Percentiles rank a stretch among this genome's conserved stretches.
Conservation (phyloP, 2,797 vertebrate species). For the Sarcoramphus papa region DNA sequence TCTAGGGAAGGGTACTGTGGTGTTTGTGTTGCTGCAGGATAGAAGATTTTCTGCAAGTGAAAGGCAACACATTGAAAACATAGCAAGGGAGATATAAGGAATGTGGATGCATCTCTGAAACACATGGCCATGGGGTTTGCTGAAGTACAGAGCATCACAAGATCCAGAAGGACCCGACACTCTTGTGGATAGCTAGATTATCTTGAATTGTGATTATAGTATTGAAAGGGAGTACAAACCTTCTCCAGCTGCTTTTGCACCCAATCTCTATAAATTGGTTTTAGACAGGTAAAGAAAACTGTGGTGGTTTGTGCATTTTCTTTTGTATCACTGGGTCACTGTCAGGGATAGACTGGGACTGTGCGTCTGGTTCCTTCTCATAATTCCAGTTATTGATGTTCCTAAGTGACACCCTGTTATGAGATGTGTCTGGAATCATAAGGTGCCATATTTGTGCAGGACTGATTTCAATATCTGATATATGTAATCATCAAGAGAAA, state of each 20-base stretch:
- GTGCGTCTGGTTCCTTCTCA: background rate
- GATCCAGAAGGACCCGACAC: rapidly evolving
- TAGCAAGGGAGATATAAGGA: background rate
- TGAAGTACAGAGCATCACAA: background rate
- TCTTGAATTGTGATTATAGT: background rate
- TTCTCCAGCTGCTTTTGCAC: background rate
- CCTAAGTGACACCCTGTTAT: slow-evolving; percentile 6
- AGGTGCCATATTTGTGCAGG: background rate
- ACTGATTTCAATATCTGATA: slow-evolving; percentile 48
- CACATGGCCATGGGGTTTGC: background rate
- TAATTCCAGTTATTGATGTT: slow-evolving; percentile 34
- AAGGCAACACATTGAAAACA: background rate
- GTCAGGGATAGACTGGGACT: background rate
- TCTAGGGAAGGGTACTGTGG: background rate
- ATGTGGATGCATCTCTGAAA: background rate
- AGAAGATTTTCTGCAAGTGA: background rate
- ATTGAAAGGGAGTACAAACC: background rate
- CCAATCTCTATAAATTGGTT: background rate
- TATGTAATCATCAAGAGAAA: slow-evolving; percentile 14
- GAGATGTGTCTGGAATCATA: slow-evolving; percentile 28
- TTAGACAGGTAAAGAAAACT: background rate
- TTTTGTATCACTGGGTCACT: background rate
- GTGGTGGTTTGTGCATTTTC: background rate
- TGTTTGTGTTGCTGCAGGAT: no score
- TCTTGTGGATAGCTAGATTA: background rate